A percentile compares a stretch with the other conserved stretches of the same genome.
Evolutionary conservation across 2,113 vertebrate species (phyloP).

Genomic region (Hemiprocne comata): DNA sequence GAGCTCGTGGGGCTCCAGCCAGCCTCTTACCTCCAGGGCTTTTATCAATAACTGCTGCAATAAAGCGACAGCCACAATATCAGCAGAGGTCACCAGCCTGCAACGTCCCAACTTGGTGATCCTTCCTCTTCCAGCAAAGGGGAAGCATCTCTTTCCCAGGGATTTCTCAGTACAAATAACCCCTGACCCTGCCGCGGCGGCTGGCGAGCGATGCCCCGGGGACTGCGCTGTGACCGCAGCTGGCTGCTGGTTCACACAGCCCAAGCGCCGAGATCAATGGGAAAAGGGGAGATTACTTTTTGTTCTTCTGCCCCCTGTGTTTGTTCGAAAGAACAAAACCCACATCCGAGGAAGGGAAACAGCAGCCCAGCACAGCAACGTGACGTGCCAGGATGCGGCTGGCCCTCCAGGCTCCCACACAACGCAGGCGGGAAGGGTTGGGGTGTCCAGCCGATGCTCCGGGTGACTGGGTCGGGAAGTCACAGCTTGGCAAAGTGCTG

Average conservation of each 20-base stretch:
- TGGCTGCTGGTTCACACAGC: slow-evolving; percentile 57
- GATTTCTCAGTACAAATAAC: neutral
- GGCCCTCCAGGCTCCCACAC: neutral
- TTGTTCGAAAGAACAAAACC: slow-evolving; percentile 58
- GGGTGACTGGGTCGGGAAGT: neutral
- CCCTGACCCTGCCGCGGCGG: neutral
- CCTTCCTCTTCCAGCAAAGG: neutral
- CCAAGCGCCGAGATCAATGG: neutral
- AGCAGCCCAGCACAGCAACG: neutral
- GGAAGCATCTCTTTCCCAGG: neutral
- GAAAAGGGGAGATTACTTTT: neutral
- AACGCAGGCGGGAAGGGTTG: neutral
- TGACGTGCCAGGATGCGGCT: neutral
- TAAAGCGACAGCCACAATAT: accelerated
- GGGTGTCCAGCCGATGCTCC: accelerated
- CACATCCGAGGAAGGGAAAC: neutral
- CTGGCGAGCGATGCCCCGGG: neutral
- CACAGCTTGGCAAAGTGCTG: neutral
- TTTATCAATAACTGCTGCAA: neutral
- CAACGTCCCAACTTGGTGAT: neutral
- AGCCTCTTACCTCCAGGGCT: neutral
- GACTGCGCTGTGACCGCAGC: neutral
- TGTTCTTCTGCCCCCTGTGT: neutral
- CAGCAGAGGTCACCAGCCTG: accelerated
- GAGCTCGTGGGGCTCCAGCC: neutral